Conservation (phyloP, 2,797 vertebrate genomes). For the Uromys caudimaculatus region DNA sequence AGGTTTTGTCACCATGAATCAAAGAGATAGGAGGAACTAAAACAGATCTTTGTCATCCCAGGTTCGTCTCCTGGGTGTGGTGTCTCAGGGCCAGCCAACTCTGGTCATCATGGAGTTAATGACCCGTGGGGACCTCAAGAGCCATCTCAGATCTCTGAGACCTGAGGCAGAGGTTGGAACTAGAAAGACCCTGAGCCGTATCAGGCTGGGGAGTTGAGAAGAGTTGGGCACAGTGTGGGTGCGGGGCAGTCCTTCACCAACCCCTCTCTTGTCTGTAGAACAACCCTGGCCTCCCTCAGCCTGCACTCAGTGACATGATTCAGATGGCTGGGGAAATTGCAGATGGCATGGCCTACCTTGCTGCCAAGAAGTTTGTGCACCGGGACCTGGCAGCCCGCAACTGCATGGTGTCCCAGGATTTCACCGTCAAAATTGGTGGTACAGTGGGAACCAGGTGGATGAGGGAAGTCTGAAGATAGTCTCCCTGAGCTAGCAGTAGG, state of each 20-base stretch:
- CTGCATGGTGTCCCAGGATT: slow-evolving; percentile 91
- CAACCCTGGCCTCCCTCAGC: slow-evolving; percentile 84
- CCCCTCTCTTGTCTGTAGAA: slow-evolving; percentile 81
- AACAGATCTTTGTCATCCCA: slow-evolving; percentile 68
- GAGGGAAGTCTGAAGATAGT: background rate
- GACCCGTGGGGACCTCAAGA: slow-evolving; percentile 90
- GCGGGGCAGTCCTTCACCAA: background rate
- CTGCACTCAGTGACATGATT: slow-evolving; percentile 87
- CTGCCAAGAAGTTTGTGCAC: slow-evolving; percentile 91
- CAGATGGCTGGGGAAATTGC: slow-evolving; percentile 92
- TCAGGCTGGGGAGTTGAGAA: background rate
- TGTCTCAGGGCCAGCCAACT: slow-evolving; percentile 90
- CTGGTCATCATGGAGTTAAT: slow-evolving; percentile 92
- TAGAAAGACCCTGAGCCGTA: background rate
- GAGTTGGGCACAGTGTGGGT: background rate
- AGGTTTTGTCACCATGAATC: background rate
- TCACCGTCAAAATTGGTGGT: slow-evolving; percentile 91
- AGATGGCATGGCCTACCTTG: slow-evolving; percentile 90
- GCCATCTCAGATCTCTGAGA: slow-evolving; percentile 88
- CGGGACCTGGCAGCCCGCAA: slow-evolving; percentile 90
- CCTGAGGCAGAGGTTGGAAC: slow-evolving; percentile 88
- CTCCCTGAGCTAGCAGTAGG: background rate
- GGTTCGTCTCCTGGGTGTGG: slow-evolving; percentile 90
- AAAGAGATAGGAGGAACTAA: background rate
- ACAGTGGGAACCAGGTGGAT: background rate